These are phyloP conservation scores for Nylanderia fulva DNA, from an alignment of 1,140 invertebrate genomes.

Conservation along the genomic window DNA sequence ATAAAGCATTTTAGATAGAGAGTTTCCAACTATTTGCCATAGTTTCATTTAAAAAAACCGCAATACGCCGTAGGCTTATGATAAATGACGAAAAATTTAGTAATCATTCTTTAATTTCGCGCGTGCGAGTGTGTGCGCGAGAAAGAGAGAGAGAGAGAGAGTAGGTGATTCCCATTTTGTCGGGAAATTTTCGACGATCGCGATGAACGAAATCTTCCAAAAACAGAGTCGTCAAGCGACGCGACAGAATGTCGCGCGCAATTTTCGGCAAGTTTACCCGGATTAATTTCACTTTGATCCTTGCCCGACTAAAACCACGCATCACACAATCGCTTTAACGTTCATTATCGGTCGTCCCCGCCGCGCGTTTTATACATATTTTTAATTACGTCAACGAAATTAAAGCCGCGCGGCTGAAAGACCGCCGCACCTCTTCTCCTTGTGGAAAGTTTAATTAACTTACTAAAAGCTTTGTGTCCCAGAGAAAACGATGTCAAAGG, in stretches of 20 bases:
- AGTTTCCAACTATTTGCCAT: slow-evolving; percentile 12
- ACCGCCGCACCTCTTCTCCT: slow-evolving; percentile 34
- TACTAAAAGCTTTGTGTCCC: slow-evolving; percentile 62
- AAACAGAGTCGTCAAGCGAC: slow-evolving; percentile 1
- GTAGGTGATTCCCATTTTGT: neutral
- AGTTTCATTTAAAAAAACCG: slow-evolving; percentile 27
- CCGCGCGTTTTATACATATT: slow-evolving; percentile 47
- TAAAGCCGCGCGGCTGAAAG: slow-evolving; percentile 44
- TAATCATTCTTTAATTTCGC: slow-evolving; percentile 38
- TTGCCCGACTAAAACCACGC: slow-evolving; percentile 26
- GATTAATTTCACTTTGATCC: slow-evolving; percentile 54
- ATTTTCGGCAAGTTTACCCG: slow-evolving; percentile 35
- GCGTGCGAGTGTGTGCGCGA: neutral
- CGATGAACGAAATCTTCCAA: neutral
- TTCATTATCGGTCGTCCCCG: slow-evolving; percentile 43
- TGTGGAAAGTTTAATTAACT: slow-evolving; percentile 70
- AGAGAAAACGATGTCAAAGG: slow-evolving; percentile 66
- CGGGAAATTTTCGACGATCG: neutral
- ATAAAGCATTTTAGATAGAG: slow-evolving; percentile 32
- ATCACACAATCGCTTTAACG: slow-evolving; percentile 31
- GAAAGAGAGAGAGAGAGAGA: too few relatives aligned
- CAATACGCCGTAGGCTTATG: slow-evolving; percentile 9
- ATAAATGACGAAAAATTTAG: slow-evolving; percentile 3
- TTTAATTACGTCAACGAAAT: slow-evolving; percentile 48
- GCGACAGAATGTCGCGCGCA: neutral